Conservation (phyloP, 2,797 vertebrate genomes). For the Lagothrix lagotricha region DNA sequence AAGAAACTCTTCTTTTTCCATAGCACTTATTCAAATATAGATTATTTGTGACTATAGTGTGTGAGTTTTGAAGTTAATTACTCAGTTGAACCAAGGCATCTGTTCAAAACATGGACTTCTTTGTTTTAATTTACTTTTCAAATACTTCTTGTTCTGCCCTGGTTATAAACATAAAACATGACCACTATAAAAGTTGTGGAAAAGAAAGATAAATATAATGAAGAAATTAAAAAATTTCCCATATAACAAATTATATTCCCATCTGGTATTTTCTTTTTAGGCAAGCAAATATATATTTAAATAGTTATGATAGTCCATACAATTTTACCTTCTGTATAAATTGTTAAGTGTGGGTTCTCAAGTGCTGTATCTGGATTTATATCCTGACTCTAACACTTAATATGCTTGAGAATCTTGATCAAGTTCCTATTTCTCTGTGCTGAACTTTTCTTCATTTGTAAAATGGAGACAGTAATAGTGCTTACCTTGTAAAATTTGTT, state of each 20-base stretch:
- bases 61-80: not conserved
- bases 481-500: not conserved
- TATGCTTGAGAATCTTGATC: not conserved
- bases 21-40: not conserved
- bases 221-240: not conserved
- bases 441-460: not conserved
- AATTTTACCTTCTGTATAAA: not conserved
- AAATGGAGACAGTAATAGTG: not conserved
- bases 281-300: not conserved
- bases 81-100: not conserved
- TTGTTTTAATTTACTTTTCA: not conserved
- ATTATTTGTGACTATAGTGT: not conserved
- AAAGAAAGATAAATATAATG: not conserved
- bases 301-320: not conserved
- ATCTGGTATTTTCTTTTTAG: not conserved
- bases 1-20: not conserved
- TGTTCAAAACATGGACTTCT: not conserved
- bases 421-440: not conserved
- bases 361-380: not conserved
- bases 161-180: not conserved
- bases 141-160: not conserved
- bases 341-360: not conserved
- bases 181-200: not conserved
- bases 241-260: not conserved
- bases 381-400: not conserved